Evolutionary conservation across 2,888 invertebrate species (phyloP).

Genomic region (Seladonia tumulorum): DNA sequence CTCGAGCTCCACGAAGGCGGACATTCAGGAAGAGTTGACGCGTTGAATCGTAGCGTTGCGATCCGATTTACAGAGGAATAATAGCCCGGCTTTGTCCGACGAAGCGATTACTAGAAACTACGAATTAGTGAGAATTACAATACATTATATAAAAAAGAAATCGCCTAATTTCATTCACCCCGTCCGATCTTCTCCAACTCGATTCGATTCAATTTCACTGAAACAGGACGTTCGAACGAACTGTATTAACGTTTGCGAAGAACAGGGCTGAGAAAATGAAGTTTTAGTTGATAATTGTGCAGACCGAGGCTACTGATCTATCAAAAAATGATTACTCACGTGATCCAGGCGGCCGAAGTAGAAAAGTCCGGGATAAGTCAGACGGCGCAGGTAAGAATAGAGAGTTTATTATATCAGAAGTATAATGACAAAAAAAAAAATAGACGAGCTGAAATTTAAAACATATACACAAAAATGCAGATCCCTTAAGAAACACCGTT

Average conservation of each 20-base stretch:
- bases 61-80: constrained; percentile 31
- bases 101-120: constrained; percentile 46
- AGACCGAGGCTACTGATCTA: not conserved
- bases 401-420: constrained; percentile 58
- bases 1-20: not conserved
- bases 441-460: constrained; percentile 37
- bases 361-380: constrained; percentile 18
- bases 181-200: not conserved
- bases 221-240: not conserved
- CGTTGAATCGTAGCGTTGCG: constrained; percentile 27
- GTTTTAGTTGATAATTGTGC: not conserved
- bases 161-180: constrained; percentile 18
- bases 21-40: constrained; percentile 39
- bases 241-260: not conserved
- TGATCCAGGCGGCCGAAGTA: not conserved
- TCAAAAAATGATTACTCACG: not conserved
- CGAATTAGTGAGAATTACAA: constrained; percentile 61
- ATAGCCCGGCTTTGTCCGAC: constrained; percentile 40
- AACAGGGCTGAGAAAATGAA: not conserved
- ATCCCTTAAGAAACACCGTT: constrained; percentile 22
- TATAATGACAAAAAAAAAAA: constrained; percentile 47
- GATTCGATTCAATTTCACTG: not conserved
- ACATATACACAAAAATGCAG: constrained; percentile 40
- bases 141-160: constrained; percentile 59
- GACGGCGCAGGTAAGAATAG: constrained; percentile 57